phyloP scores from a whole-genome alignment of 2,797 vertebrate genomes.

The Protosalanx chinensis region DNA sequence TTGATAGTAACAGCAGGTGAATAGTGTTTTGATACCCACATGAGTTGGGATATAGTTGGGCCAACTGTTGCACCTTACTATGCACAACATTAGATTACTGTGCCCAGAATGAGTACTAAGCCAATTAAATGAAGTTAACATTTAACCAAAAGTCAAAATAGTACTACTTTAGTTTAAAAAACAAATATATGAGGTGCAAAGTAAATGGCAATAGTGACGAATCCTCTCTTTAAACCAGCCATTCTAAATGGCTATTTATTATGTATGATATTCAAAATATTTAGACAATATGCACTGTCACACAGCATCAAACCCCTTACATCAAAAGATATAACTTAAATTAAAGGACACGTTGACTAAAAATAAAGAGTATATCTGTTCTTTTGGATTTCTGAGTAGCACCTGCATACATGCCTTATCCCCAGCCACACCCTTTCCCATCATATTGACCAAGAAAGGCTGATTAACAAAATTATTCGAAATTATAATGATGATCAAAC shows the following conservation, averaged over 20 bases:
- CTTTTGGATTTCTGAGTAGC: not conserved
- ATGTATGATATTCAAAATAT: not conserved
- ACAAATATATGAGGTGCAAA: too few relatives aligned
- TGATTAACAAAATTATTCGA: not conserved
- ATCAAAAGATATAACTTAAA: not conserved
- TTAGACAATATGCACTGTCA: not conserved
- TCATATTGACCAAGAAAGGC: not conserved
- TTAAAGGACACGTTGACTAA: not conserved
- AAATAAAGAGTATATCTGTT: not conserved
- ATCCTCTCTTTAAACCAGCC: not conserved
- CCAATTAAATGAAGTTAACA: too few relatives aligned
- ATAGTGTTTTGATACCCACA: constrained; percentile 40
- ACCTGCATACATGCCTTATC: not conserved
- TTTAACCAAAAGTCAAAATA: too few relatives aligned
- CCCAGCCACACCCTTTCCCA: not conserved
- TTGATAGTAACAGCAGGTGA: constrained; percentile 30
- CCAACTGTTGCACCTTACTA: too few relatives aligned
- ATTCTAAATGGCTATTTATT: not conserved
- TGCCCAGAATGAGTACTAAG: too few relatives aligned
- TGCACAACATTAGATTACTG: too few relatives aligned
- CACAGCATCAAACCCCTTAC: not conserved
- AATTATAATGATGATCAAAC: not conserved
- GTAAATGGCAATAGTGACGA: too few relatives aligned
- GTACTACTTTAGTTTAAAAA: too few relatives aligned
- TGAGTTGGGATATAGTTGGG: not conserved